A percentile compares a stretch with the other conserved stretches of the same genome.
Evolutionary conservation across 2,888 invertebrate genomes (phyloP).

Genomic region (Metopia argyrocephala): DNA sequence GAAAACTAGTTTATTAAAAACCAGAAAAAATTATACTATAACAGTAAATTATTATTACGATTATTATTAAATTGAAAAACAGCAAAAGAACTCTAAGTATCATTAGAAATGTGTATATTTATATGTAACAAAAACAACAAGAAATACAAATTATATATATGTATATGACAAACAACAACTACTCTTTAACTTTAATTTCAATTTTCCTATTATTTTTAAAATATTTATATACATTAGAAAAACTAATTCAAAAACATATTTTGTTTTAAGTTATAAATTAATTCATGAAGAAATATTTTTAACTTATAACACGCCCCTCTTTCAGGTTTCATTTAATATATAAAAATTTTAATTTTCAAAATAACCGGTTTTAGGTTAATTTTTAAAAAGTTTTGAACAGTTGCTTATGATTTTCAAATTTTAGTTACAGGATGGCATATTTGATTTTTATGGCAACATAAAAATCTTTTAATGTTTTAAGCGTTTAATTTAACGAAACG

Average conservation of each 20-base stretch:
- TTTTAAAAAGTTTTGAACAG: constrained; percentile 66
- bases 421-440: constrained; percentile 72
- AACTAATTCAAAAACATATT: constrained; percentile 28
- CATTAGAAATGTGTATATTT: constrained; percentile 63
- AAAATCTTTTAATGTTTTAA: constrained; percentile 19
- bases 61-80: constrained; percentile 36
- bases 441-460: constrained; percentile 2
- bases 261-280: neutral
- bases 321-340: constrained; percentile 58
- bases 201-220: constrained; percentile 33
- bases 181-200: constrained; percentile 30
- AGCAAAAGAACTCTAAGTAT: constrained; percentile 51
- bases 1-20: constrained; percentile 48
- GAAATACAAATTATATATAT: constrained; percentile 58
- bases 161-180: constrained; percentile 71
- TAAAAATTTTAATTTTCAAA: constrained; percentile 6
- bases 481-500: neutral
- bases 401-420: constrained; percentile 65
- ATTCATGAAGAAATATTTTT: constrained; percentile 19
- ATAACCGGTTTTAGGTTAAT: constrained; percentile 69
- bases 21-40: constrained; percentile 49
- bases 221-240: too few species aligned
- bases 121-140: constrained; percentile 65
- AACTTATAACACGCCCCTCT: constrained; percentile 37
- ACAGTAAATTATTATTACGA: constrained; percentile 47